These are phyloP conservation scores for Hesperia comma DNA, from an alignment of 2,888 invertebrate species.

Conservation along the genomic window DNA sequence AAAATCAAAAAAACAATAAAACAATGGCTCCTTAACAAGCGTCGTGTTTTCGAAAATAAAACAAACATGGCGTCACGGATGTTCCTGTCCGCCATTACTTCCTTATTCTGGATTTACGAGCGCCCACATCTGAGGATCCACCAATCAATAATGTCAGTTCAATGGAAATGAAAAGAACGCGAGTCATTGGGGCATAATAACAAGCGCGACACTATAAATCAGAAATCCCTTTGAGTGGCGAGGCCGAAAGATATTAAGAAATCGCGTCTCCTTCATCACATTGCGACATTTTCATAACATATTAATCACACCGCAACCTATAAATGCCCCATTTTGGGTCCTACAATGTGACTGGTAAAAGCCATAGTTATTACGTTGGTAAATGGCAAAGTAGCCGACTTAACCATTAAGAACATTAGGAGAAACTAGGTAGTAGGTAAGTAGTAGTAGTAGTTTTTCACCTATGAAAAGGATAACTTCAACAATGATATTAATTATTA, in stretches of 20 bases:
- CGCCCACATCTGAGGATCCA: constrained; percentile 27
- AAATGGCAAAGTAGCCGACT: too few species aligned
- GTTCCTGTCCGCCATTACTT: constrained; percentile 26
- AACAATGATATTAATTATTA: too few species aligned
- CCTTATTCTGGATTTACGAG: constrained; percentile 32
- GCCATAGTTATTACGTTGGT: too few species aligned
- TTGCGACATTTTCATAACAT: constrained; percentile 30
- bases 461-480: too few species aligned
- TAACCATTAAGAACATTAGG: too few species aligned
- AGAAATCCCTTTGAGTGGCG: constrained; percentile 44
- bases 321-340: neutral
- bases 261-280: constrained; percentile 40
- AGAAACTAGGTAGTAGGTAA: too few species aligned
- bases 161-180: constrained; percentile 44
- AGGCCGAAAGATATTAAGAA: constrained; percentile 42
- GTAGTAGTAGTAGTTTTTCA: too few species aligned
- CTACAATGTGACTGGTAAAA: too few species aligned
- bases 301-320: constrained; percentile 18
- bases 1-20: neutral
- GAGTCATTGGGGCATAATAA: constrained; percentile 51
- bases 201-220: constrained; percentile 51
- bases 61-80: constrained; percentile 23
- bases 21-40: neutral
- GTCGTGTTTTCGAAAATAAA: constrained; percentile 12
- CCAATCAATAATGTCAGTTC: constrained; percentile 45